Evolutionary conservation across 1,140 invertebrate species (phyloP).

Genomic region (Drosophila funebris): DNA sequence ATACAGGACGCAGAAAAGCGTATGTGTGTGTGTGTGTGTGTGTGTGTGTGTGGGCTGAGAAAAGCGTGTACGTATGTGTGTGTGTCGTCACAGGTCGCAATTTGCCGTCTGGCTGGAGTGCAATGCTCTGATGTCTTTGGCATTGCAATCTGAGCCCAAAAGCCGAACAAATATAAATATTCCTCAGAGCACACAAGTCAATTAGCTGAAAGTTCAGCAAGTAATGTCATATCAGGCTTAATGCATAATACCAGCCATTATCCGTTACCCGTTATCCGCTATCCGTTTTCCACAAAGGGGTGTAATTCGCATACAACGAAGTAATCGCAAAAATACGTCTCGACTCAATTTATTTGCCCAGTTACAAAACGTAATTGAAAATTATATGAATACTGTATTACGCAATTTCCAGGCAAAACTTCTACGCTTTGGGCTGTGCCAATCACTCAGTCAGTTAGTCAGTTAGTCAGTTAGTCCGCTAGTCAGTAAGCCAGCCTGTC

Average conservation of each 20-base stretch:
- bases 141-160: constrained; percentile 13
- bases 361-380: too few species aligned
- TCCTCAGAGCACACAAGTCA: constrained; percentile 30
- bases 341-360: too few species aligned
- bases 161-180: constrained; percentile 24
- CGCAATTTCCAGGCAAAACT: too few species aligned
- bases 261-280: too few species aligned
- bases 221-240: not conserved
- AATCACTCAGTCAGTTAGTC: not conserved
- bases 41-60: not conserved
- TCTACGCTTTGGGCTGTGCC: not conserved
- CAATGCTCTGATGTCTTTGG: constrained; percentile 31
- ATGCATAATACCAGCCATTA: not conserved
- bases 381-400: too few species aligned
- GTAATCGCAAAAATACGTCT: too few species aligned
- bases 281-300: too few species aligned
- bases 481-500: too few species aligned
- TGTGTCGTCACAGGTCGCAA: constrained; percentile 16
- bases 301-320: too few species aligned
- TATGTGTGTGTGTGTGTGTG: not conserved
- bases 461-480: not conserved
- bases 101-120: constrained; percentile 34
- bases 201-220: constrained; percentile 31
- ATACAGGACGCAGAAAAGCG: constrained; percentile 5
- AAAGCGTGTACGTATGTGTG: not conserved